Evolutionary conservation across 2,797 vertebrate genomes (phyloP).

Genomic region (Fratercula arctica): DNA sequence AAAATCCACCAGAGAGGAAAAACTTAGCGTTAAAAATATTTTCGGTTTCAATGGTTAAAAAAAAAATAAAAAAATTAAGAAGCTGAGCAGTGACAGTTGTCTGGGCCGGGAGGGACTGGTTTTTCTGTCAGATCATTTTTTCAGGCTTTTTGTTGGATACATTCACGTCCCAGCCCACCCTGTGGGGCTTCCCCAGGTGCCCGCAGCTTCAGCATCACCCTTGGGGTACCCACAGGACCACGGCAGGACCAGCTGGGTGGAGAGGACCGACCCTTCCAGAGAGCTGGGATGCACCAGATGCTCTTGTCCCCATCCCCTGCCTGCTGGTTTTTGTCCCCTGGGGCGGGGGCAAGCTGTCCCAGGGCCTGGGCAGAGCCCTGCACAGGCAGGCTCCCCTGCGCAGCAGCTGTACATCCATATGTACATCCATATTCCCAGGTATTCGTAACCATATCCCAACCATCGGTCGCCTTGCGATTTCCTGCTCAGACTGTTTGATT

Average conservation of each 20-base stretch:
- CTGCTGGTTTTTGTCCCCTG: not conserved
- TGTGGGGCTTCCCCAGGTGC: accelerated
- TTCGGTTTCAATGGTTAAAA: not conserved
- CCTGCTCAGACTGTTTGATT: not conserved
- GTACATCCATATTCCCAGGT: not conserved
- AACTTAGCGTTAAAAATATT: not conserved
- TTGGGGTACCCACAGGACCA: not conserved
- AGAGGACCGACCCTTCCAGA: not conserved
- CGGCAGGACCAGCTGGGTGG: not conserved
- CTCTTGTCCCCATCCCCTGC: not conserved
- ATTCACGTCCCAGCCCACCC: not conserved
- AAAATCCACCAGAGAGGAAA: not conserved
- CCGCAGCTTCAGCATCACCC: not conserved
- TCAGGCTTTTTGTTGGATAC: not conserved
- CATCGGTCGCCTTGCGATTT: not conserved
- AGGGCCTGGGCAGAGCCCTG: not conserved
- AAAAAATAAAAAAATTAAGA: not conserved
- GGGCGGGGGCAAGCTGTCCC: not conserved
- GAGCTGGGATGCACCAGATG: not conserved
- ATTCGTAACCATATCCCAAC: not conserved
- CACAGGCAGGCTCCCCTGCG: not conserved
- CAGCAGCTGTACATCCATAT: not conserved
- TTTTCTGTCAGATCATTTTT: not conserved
- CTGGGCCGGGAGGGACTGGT: not conserved
- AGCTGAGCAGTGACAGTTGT: not conserved